Evolutionary conservation across 1,140 invertebrate species (phyloP).

Genomic region (Tenebrio molitor): DNA sequence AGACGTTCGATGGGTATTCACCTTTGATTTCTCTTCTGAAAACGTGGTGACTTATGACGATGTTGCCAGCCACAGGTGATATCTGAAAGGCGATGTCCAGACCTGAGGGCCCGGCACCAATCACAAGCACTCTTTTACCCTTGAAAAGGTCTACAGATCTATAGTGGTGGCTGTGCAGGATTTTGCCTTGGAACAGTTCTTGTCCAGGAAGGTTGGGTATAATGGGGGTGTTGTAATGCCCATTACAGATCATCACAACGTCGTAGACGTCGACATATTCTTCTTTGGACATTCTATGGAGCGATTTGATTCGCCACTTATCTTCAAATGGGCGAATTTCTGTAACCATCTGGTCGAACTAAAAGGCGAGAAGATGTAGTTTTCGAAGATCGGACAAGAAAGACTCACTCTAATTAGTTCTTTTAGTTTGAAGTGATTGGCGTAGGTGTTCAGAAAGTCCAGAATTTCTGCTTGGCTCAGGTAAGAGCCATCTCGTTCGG

Average conservation of each 20-base stretch:
- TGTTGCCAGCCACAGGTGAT: constrained; percentile 73
- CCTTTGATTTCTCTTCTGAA: constrained; percentile 65
- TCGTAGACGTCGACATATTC: constrained; percentile 75
- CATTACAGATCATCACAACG: constrained; percentile 87
- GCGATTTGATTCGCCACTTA: constrained; percentile 72
- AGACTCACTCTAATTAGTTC: constrained; percentile 78
- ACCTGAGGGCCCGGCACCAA: constrained; percentile 92
- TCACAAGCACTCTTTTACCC: constrained; percentile 78
- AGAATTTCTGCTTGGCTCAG: constrained; percentile 84
- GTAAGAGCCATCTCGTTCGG: constrained; percentile 78
- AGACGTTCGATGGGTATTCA: constrained; percentile 65
- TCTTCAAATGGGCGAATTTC: constrained; percentile 68
- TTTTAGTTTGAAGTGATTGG: constrained; percentile 77
- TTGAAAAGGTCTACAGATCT: constrained; percentile 77
- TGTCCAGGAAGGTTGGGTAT: constrained; percentile 69
- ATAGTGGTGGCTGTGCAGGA: constrained; percentile 89
- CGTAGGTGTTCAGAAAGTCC: constrained; percentile 83
- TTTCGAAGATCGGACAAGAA: constrained; percentile 7
- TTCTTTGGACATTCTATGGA: constrained; percentile 64
- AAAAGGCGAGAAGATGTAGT: constrained; percentile 35
- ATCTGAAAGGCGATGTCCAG: constrained; percentile 87
- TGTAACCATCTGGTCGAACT: constrained; percentile 77
- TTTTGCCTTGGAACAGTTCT: constrained; percentile 63
- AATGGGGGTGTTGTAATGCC: constrained; percentile 80
- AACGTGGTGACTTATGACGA: constrained; percentile 66